Evolutionary conservation across 2,888 invertebrate species (phyloP).

Genomic region (Tipula unca): DNA sequence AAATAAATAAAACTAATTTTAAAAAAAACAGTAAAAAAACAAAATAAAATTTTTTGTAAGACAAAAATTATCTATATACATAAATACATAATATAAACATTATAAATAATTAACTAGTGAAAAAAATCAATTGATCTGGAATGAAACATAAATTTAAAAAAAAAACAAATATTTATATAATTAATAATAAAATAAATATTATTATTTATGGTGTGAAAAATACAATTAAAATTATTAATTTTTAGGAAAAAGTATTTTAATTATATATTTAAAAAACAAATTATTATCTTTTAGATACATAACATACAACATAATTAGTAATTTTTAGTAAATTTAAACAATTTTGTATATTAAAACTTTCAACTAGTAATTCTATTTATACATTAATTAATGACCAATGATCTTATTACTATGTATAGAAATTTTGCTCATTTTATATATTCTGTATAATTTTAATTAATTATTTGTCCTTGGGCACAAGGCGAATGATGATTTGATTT

Average conservation of each 20-base stretch:
- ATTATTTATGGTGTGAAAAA: not conserved
- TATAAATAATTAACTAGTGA: not conserved
- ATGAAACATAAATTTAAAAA: not conserved
- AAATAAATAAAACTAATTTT: not conserved
- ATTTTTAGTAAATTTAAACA: not conserved
- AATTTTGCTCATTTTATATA: not conserved
- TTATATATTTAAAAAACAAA: not conserved
- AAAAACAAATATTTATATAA: not conserved
- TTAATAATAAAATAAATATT: not conserved
- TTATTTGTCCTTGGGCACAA: not conserved
- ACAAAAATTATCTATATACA: not conserved
- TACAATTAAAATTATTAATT: not conserved
- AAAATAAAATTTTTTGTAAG: constrained; percentile 4
- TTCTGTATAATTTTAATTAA: not conserved
- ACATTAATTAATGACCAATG: not conserved
- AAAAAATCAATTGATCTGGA: not conserved
- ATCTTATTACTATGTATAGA: not conserved
- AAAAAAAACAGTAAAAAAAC: not conserved
- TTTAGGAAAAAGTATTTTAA: not conserved
- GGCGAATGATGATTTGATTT: not conserved
- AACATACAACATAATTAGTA: not conserved
- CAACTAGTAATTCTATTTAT: not conserved
- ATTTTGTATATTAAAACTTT: not conserved
- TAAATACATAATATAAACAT: not conserved
- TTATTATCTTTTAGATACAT: not conserved